A percentile compares a stretch with the other conserved stretches of the same genome.
phyloP scores from a whole-genome alignment of 2,797 vertebrate species.

The Halcyon leucocephala region DNA sequence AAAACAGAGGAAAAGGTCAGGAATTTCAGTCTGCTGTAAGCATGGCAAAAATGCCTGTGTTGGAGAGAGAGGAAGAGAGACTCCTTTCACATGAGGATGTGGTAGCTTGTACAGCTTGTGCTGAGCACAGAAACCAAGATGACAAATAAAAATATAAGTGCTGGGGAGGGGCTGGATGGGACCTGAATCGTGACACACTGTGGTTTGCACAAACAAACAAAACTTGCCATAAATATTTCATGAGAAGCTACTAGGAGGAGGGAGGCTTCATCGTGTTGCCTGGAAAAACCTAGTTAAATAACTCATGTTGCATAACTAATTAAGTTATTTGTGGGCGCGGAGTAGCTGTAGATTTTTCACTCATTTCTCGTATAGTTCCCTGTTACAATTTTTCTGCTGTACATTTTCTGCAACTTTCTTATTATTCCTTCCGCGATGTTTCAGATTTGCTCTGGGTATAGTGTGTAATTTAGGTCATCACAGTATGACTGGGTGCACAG shows the following conservation, averaged over 20 bases:
- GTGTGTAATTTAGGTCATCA: conserved; percentile 8
- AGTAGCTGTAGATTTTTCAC: background rate
- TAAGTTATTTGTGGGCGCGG: background rate
- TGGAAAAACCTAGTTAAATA: background rate
- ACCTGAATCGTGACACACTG: background rate
- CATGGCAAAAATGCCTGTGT: background rate
- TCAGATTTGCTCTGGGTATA: background rate
- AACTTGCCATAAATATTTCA: background rate
- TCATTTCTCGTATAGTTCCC: background rate
- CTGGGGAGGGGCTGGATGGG: background rate
- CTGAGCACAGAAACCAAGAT: background rate
- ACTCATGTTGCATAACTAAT: background rate
- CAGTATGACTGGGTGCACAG: background rate
- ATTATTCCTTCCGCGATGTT: background rate
- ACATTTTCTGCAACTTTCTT: background rate
- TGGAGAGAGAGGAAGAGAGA: background rate
- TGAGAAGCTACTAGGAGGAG: background rate
- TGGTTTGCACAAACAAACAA: conserved; percentile 6
- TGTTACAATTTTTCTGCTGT: background rate
- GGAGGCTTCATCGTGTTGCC: background rate
- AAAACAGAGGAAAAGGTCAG: background rate
- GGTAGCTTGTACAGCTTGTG: background rate
- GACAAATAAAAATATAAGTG: background rate
- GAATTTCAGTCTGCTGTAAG: background rate
- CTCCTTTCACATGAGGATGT: background rate